Evolutionary conservation across 2,113 vertebrate species (phyloP), one percentile per base, ranked within the genome.

Genomic region (Siphamia tubifer): DNA sequence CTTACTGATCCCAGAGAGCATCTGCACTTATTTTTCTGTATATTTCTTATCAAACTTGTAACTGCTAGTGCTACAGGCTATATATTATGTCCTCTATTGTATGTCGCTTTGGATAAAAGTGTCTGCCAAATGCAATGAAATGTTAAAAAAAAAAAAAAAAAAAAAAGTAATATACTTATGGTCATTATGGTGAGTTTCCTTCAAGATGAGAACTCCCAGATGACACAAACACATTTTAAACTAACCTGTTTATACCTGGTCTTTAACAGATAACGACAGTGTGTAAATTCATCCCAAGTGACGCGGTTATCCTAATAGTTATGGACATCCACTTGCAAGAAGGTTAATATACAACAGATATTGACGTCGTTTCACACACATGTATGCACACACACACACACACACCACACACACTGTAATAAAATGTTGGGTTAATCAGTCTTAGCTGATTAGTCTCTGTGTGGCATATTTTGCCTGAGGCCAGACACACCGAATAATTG

Each of bases 401-500:
- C 43, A 52, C 66, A 25, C 43, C 30, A 15, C 11, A 6, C 15
- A 51, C 25, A 64, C 20, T 40, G 47, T 75, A 66, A 79, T 79
- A 64, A 72, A 82, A 83, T 32, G 40, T 71, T 79, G 36, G 57
- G 40, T 76, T 86, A 86, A 83, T 89, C 72, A 85, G 60, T 73
- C 72, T 57, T 30, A 47, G 70, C 79, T 86, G 78, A 89, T 90
- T 82, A 84, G 66, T 80, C 74, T 77, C 65, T 52, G 25, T 70
- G 72, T 77, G 70, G 30, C 61, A 79, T 83, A 84, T 70, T 79
- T 79, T 68, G 85, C 88, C 86, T 60, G 65, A 60, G 71, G 86
- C 78, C 74, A 89, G 83, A 79, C 83, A 81, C 72, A 69, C 68
- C 49, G 25, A 57, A 54, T 89, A 91, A 90, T 91, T 91, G 86